Evolutionary conservation across 2,113 vertebrate species (phyloP), one percentile per base, ranked within the genome.

Genomic region (Gambusia holbrooki): DNA sequence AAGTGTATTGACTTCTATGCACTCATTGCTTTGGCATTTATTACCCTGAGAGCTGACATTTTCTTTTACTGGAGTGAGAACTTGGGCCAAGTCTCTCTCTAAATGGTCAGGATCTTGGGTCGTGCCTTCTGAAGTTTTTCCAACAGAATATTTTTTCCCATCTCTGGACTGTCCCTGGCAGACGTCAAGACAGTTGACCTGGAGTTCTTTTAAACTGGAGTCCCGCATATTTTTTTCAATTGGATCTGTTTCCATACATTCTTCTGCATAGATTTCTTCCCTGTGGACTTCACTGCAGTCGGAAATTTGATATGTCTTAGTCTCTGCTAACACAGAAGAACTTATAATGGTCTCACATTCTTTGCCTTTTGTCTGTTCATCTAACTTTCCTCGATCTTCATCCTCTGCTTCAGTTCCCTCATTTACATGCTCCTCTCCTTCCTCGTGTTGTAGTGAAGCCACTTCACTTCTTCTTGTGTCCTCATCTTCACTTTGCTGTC

Each of bases 401-500:
- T 76, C 66, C 40, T 7, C 35, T 0, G 63, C 6, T 27, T 74
- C 30, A 42, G 14, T 45, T 29, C 28, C 17, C 5, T 22, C 68
- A 33, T 54, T 5, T 5, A 2, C 19, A 0, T 15, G 69, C 48
- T 80, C 45, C 17, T 71, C 73, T 11, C 25, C 12, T 76, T 19
- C 78, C 29, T 82, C 37, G 66, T 82, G 82, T n/a, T n/a, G 11
- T 48, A 48, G 17, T 48, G 45, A 48, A 14, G 17, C 32, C 15
- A 45, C 54, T 75, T 71, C 17, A n/a, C 68, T 60, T 51, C 70
- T 65, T 28, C 17, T 63, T 4, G 30, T 71, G 35, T 83, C 81
- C 37, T 85, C 84, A 13, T 11, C 58, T 74, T 87, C 71, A 19
- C 61, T 69, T 3, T 48, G 45, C 37, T 77, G 71, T 65, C 45